Evolutionary conservation across 2,888 invertebrate genomes (phyloP).

Genomic region (Limnephilus rhombicus): DNA sequence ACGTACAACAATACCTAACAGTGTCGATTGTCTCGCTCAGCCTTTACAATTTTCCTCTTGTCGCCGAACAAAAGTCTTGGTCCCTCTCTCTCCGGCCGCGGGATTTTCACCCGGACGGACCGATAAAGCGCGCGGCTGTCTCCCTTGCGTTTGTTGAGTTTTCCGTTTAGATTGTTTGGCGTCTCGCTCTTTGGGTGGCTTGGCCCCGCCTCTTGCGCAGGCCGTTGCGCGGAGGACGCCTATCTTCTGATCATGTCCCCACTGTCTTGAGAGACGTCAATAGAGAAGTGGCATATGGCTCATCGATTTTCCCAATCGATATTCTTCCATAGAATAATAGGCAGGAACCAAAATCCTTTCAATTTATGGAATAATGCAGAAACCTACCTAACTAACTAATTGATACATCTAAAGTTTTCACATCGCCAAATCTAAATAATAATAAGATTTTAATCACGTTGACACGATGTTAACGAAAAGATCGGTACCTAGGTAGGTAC

Average conservation of each 20-base stretch:
- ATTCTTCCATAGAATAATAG: conserved; percentile 36
- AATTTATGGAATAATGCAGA: not conserved
- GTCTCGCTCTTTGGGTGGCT: conserved; percentile 51
- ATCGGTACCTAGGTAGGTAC: no score
- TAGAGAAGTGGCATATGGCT: conserved; percentile 42
- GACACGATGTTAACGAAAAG: not conserved
- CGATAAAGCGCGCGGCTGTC: conserved; percentile 40
- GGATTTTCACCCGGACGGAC: conserved; percentile 54
- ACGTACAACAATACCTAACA: conserved; percentile 50
- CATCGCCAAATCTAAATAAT: no score
- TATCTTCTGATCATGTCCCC: conserved; percentile 52
- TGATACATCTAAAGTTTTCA: not conserved
- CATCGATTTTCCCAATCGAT: conserved; percentile 46
- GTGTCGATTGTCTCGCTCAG: conserved; percentile 59
- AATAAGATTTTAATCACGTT: not conserved
- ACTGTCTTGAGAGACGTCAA: conserved; percentile 50
- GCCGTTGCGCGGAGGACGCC: conserved; percentile 63
- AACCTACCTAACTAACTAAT: not conserved
- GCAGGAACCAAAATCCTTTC: not conserved
- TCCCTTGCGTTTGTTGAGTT: conserved; percentile 38
- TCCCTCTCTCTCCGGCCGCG: conserved; percentile 53
- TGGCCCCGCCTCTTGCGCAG: conserved; percentile 64
- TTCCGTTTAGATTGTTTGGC: conserved; percentile 36
- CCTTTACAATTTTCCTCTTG: conserved; percentile 54
- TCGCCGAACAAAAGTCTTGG: conserved; percentile 53